These are phyloP conservation scores for Phytoseiulus persimilis DNA, from an alignment of 2,888 invertebrate genomes.

Conservation along the genomic window DNA sequence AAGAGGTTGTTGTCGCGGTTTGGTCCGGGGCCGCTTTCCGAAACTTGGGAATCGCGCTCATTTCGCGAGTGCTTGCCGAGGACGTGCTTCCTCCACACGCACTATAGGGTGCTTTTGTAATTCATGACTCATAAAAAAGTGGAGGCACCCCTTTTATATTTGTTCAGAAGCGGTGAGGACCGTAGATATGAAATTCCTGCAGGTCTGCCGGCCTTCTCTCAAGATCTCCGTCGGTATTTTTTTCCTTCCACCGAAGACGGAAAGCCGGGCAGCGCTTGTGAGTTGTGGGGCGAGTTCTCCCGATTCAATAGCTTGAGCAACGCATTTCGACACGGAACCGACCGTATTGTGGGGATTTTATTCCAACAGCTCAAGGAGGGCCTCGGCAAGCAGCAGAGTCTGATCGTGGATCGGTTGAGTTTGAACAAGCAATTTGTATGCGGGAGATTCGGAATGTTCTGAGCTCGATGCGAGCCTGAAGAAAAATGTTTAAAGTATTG, in stretches of 20 bases:
- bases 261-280: not conserved
- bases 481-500: not conserved
- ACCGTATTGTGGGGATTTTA: not conserved
- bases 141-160: not conserved
- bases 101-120: not conserved
- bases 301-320: not conserved
- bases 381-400: not conserved
- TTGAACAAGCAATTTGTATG: not conserved
- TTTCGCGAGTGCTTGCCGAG: not conserved
- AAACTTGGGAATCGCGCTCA: too few species aligned
- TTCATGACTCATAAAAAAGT: not conserved
- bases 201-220: not conserved
- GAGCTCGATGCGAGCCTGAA: not conserved
- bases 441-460: not conserved
- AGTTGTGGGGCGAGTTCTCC: not conserved
- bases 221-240: not conserved
- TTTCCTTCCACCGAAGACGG: not conserved
- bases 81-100: not conserved
- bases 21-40: too few species aligned
- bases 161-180: not conserved
- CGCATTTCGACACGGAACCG: not conserved
- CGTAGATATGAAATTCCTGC: slow-evolving; percentile 5
- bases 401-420: not conserved
- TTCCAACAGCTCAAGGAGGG: not conserved
- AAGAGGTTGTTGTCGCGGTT: too few species aligned